Percentiles rank a stretch among this genome's conserved stretches.
Evolutionary conservation across 1,140 invertebrate genomes (phyloP).

Genomic region (Drosophila kanapiae): DNA sequence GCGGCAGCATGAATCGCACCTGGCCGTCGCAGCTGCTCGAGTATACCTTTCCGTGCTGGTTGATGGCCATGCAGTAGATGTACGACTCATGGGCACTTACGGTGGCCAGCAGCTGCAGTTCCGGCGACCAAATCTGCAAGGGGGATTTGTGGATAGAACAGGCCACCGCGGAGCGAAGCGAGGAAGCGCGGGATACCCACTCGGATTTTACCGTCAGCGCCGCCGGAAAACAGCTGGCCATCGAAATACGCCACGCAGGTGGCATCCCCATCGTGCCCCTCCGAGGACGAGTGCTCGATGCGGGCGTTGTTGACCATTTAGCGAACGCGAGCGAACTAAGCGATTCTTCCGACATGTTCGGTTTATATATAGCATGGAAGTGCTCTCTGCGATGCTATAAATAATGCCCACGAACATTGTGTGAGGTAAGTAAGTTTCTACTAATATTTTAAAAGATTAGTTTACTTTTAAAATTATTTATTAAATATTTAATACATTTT

Average conservation of each 20-base stretch:
- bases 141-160: background rate
- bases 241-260: conserved; percentile 68
- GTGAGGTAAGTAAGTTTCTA: background rate
- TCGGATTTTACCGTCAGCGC: conserved; percentile 85
- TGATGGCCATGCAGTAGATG: conserved; percentile 78
- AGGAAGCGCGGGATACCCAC: conserved; percentile 55
- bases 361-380: conserved; percentile 26
- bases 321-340: conserved; percentile 37
- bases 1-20: conserved; percentile 73
- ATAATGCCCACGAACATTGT: conserved; percentile 7
- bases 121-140: conserved; percentile 62
- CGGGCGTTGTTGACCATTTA: conserved; percentile 59
- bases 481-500: background rate
- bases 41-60: conserved; percentile 77
- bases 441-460: background rate
- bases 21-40: conserved; percentile 83
- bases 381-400: conserved; percentile 33
- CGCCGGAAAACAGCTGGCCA: conserved; percentile 78
- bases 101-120: conserved; percentile 59
- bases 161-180: background rate
- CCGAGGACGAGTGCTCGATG: conserved; percentile 66
- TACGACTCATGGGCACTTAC: conserved; percentile 76
- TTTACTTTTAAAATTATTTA: background rate
- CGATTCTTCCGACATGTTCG: conserved; percentile 2
- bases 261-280: conserved; percentile 81